Conservation (phyloP, 2,888 invertebrate species). For the Notocelia uddmanniana region DNA sequence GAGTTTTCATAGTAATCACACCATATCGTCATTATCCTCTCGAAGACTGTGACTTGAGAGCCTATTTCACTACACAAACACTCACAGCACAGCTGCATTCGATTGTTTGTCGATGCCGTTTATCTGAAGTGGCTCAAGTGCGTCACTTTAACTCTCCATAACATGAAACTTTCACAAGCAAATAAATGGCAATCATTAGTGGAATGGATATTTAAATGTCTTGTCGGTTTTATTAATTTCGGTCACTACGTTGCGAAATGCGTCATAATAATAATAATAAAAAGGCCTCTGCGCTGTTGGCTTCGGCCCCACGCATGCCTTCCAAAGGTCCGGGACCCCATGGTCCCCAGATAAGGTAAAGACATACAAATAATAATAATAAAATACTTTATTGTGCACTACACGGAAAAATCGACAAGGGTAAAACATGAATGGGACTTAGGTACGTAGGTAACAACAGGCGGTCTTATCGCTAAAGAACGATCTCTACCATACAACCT, state of each 20-base stretch:
- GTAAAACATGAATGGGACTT: too few species aligned
- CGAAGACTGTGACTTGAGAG: conserved; percentile 3
- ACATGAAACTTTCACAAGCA: conserved; percentile 23
- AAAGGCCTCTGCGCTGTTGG: too few species aligned
- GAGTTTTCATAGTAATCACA: background rate
- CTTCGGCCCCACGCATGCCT: too few species aligned
- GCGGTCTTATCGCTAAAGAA: too few species aligned
- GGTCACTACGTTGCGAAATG: background rate
- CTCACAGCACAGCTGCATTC: conserved; percentile 1
- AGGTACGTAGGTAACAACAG: too few species aligned
- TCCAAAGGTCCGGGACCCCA: too few species aligned
- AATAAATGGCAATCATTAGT: background rate
- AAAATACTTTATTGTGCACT: too few species aligned
- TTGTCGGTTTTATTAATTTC: background rate
- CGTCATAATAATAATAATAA: too few species aligned
- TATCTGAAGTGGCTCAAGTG: conserved; percentile 29
- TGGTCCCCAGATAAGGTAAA: too few species aligned
- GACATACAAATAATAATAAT: too few species aligned
- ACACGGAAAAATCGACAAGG: too few species aligned
- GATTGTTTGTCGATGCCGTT: conserved; percentile 17
- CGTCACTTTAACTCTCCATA: conserved; percentile 9
- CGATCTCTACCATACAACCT: too few species aligned
- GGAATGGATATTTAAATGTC: background rate
- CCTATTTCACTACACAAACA: conserved; percentile 23
- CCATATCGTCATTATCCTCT: background rate